Conservation (phyloP, 2,113 vertebrate species). For the Mohoua ochrocephala region DNA sequence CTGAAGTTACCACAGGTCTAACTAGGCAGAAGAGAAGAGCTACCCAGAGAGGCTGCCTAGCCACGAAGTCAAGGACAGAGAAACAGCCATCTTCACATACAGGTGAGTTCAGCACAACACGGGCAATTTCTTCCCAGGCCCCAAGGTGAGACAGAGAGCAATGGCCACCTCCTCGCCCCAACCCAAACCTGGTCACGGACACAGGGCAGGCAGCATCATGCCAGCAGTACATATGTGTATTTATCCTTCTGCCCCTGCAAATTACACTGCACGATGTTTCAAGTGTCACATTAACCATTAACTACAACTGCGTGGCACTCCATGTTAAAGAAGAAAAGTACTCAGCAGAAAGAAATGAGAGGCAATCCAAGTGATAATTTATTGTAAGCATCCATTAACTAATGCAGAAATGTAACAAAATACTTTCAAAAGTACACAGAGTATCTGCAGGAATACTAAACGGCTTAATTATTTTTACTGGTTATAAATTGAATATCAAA, state of each 20-base stretch:
- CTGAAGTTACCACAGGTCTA: not conserved
- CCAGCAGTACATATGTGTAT: fast-evolving
- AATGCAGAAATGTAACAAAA: not conserved
- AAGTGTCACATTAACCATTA: not conserved
- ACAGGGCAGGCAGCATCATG: not conserved
- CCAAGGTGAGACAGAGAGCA: not conserved
- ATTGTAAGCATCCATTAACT: not conserved
- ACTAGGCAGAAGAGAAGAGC: not conserved
- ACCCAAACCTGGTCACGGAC: fast-evolving
- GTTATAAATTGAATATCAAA: not conserved
- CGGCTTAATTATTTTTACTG: constrained; percentile 8
- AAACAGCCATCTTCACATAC: fast-evolving
- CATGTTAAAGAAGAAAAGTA: not conserved
- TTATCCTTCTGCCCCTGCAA: not conserved
- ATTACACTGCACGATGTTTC: not conserved
- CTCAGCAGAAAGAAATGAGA: not conserved
- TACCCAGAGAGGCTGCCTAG: not conserved
- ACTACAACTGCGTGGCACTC: not conserved
- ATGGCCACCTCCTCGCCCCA: fast-evolving
- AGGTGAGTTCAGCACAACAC: not conserved
- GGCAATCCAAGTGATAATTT: not conserved
- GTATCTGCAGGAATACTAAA: not conserved
- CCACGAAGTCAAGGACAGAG: fast-evolving
- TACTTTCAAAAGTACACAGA: not conserved
- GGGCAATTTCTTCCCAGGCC: not conserved